Conservation (phyloP, 2,888 invertebrate genomes). For the Apodemia duryi region DNA sequence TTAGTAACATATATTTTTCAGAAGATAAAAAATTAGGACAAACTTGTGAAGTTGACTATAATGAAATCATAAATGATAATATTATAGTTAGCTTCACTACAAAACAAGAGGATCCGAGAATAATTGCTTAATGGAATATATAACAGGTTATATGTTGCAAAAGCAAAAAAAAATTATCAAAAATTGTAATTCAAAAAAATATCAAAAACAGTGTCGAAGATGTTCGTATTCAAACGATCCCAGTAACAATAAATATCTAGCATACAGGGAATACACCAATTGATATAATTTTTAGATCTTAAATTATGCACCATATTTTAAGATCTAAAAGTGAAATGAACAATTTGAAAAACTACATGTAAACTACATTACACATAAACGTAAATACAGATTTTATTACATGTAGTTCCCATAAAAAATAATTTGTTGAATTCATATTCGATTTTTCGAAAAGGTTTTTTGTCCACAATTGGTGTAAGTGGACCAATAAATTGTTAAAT, state of each 20-base stretch:
- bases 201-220: background rate
- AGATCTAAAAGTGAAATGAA: background rate
- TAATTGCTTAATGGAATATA: background rate
- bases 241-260: background rate
- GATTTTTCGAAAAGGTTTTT: background rate
- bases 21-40: background rate
- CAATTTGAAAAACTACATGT: background rate
- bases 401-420: background rate
- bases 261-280: background rate
- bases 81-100: background rate
- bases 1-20: background rate
- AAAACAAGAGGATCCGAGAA: constrained; percentile 7
- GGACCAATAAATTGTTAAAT: constrained; percentile 8
- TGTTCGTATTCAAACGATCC: background rate
- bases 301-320: background rate
- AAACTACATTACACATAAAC: background rate
- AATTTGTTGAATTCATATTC: background rate
- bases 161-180: constrained; percentile 10
- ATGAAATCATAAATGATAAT: background rate
- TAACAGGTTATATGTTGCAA: background rate
- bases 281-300: too few species aligned
- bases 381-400: background rate
- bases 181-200: background rate
- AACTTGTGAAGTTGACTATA: constrained; percentile 1
- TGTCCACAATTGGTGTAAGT: constrained; percentile 3